Percentiles rank a stretch among this genome's conserved stretches.
These are phyloP conservation scores for Drosophila prosaltans DNA, from an alignment of 1,140 invertebrate genomes.

Conservation along the genomic window DNA sequence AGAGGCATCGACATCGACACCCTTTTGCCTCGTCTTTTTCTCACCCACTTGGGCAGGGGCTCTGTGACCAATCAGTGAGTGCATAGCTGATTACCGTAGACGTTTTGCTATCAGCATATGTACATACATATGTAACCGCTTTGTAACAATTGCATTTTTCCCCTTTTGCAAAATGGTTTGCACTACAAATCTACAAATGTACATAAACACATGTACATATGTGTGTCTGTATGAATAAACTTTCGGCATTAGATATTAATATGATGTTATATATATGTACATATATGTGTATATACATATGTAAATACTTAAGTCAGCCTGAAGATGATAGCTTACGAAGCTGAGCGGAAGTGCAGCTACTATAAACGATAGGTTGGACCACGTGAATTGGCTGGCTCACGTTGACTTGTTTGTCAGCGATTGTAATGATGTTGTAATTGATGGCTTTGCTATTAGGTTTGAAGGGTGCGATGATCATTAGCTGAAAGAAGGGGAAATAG, in stretches of 20 bases:
- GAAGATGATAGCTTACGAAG: conserved; percentile 7
- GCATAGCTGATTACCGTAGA: conserved; percentile 33
- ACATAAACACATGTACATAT: too few species aligned
- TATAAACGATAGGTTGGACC: conserved; percentile 42
- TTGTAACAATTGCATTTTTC: conserved; percentile 11
- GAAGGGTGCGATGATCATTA: background rate
- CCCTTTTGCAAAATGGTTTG: conserved; percentile 11
- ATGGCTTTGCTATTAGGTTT: too few species aligned
- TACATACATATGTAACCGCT: background rate
- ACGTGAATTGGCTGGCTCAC: conserved; percentile 58
- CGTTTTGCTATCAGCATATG: conserved; percentile 21
- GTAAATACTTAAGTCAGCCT: conserved; percentile 1
- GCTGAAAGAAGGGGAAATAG: background rate
- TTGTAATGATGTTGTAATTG: conserved; percentile 42
- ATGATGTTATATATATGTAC: too few species aligned
- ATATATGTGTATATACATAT: background rate
- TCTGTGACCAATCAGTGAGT: conserved; percentile 29
- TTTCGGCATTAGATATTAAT: too few species aligned
- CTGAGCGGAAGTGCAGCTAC: conserved; percentile 20
- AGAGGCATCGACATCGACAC: conserved; percentile 19
- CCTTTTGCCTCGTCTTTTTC: conserved; percentile 18
- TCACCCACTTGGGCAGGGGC: too few species aligned
- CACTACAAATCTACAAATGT: too few species aligned
- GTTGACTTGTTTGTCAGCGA: conserved; percentile 37
- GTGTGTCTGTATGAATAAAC: too few species aligned